Conservation (phyloP, 2,113 vertebrate genomes). For the Pimephales promelas region DNA sequence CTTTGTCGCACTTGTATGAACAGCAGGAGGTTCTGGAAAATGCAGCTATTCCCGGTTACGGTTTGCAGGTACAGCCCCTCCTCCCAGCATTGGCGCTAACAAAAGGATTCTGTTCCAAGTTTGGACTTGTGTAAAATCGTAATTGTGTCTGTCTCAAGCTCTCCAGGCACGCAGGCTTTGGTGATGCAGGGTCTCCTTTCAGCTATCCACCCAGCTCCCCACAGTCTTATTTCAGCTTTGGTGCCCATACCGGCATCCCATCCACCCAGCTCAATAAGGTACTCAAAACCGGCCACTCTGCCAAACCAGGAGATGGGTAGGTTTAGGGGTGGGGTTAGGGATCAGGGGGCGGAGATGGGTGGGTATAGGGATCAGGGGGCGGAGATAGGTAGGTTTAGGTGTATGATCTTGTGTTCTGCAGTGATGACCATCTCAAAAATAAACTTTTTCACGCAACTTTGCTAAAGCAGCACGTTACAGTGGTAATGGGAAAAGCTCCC, state of each 20-base stretch:
- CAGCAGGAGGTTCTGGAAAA: constrained; percentile 75
- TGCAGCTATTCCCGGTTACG: constrained; percentile 70
- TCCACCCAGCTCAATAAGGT: constrained; percentile 85
- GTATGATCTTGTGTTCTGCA: no score
- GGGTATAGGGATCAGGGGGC: no score
- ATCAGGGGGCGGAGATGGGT: no score
- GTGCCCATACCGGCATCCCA: constrained; percentile 68
- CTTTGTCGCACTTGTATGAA: constrained; percentile 76
- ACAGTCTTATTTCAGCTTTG: constrained; percentile 81
- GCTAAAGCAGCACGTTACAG: no score
- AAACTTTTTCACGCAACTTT: no score
- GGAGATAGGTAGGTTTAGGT: no score
- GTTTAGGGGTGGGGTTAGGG: no score
- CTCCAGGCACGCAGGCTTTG: constrained; percentile 66
- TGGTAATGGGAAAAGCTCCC: no score
- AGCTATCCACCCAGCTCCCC: constrained; percentile 77
- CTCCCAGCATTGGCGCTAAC: not conserved
- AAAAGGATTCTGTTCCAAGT: not conserved
- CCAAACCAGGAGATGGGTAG: no score
- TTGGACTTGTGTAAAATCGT: not conserved
- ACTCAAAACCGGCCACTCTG: not conserved
- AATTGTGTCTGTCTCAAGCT: constrained; percentile 8
- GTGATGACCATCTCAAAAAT: no score
- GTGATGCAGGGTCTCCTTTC: constrained; percentile 72
- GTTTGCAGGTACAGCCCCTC: constrained; percentile 74